Conservation (phyloP, 2,888 invertebrate species). For the Dicyrtoma fusca region DNA sequence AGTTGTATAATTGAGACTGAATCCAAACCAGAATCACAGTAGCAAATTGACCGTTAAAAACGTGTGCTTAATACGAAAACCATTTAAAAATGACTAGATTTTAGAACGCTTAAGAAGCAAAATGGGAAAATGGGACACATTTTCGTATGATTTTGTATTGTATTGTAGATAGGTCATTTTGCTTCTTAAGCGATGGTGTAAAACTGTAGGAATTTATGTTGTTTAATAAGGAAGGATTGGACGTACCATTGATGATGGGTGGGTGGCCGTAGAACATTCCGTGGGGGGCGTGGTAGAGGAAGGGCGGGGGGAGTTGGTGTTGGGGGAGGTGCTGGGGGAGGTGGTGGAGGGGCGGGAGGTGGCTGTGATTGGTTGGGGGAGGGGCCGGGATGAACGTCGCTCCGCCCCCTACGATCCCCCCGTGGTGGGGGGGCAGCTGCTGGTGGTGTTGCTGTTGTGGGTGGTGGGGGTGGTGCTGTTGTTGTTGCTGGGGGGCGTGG, state of each 20-base stretch:
- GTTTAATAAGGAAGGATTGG: not conserved
- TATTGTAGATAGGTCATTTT: not conserved
- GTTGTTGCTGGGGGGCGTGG: not conserved
- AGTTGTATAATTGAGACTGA: too few relatives aligned
- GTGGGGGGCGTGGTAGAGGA: too few relatives aligned
- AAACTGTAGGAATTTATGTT: not conserved
- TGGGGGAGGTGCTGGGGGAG: conserved; percentile 19
- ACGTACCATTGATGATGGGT: conserved; percentile 61
- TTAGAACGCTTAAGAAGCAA: too few relatives aligned
- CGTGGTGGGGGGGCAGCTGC: conserved; percentile 19
- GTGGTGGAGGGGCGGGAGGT: conserved; percentile 1
- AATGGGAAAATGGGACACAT: not conserved
- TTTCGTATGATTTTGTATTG: not conserved
- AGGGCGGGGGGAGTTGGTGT: not conserved
- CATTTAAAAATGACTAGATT: too few relatives aligned
- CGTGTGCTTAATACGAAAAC: too few relatives aligned
- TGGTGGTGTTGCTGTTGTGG: conserved; percentile 26
- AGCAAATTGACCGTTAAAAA: too few relatives aligned
- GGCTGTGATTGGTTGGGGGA: too few relatives aligned
- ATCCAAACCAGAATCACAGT: too few relatives aligned
- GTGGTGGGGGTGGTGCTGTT: conserved; percentile 1
- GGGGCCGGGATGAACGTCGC: conserved; percentile 6
- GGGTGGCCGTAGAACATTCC: conserved; percentile 65
- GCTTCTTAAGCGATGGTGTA: not conserved
- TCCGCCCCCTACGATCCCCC: not conserved